Evolutionary conservation across 2,797 vertebrate species (phyloP).

Genomic region (Sebastes kiyomatsui): DNA sequence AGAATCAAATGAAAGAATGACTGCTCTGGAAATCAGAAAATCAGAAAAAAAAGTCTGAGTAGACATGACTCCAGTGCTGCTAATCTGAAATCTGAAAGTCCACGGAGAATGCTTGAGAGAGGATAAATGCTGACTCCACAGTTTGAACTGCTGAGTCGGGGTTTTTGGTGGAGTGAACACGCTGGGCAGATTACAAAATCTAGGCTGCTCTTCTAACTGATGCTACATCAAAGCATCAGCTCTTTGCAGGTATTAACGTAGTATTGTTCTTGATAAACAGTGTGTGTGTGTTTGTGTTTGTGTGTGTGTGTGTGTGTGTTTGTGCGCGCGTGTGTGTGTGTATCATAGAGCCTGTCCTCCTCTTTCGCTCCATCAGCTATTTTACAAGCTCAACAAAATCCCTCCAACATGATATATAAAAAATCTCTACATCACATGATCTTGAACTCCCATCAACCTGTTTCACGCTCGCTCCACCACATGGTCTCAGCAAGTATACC

Average conservation of each 20-base stretch:
- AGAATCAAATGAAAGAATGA: background rate
- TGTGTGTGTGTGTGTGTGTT: background rate
- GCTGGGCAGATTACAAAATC: slow-evolving; percentile 46
- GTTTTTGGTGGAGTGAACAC: slow-evolving; percentile 30
- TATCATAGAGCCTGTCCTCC: background rate
- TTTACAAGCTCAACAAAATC: background rate
- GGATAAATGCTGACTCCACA: slow-evolving; percentile 41
- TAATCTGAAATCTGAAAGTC: slow-evolving; percentile 51
- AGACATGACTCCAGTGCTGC: slow-evolving; percentile 18
- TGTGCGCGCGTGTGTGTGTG: background rate
- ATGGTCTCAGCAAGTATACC: too few relatives aligned
- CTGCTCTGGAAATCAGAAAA: slow-evolving; percentile 1
- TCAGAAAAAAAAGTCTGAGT: background rate
- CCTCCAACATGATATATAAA: background rate
- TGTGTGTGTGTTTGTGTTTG: background rate
- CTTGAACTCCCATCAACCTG: background rate
- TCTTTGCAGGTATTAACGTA: slow-evolving; percentile 20
- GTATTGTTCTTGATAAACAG: slow-evolving; percentile 23
- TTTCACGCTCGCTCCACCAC: background rate
- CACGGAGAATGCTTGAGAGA: slow-evolving; percentile 27
- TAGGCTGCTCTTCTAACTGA: slow-evolving; percentile 29
- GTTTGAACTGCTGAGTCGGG: slow-evolving; percentile 43
- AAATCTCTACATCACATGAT: background rate
- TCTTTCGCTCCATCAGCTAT: background rate
- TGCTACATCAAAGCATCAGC: slow-evolving; percentile 38